These are phyloP conservation scores for Junonia oenone DNA, from an alignment of 2,888 invertebrate genomes.

Conservation along the genomic window DNA sequence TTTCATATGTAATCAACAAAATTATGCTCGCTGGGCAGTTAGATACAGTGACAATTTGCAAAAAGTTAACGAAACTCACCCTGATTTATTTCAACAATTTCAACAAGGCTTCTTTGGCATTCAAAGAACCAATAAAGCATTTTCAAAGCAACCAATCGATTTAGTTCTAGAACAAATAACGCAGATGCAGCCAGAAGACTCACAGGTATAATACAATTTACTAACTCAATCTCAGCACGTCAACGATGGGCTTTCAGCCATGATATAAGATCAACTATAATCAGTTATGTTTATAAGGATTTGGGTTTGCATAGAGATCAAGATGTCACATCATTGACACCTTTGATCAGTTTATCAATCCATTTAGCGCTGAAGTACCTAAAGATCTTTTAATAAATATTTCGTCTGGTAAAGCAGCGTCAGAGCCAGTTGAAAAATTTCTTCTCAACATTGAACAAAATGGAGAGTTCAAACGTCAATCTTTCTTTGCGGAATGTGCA, in stretches of 20 bases:
- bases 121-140: constrained; percentile 29
- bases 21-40: constrained; percentile 31
- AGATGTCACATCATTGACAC: constrained; percentile 22
- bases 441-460: constrained; percentile 19
- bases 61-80: constrained; percentile 29
- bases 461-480: constrained; percentile 11
- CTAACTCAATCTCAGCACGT: constrained; percentile 31
- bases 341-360: constrained; percentile 29
- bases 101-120: constrained; percentile 30
- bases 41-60: constrained; percentile 30
- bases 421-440: constrained; percentile 21
- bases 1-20: constrained; percentile 29
- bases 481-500: constrained; percentile 16
- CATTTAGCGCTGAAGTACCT: constrained; percentile 22
- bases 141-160: constrained; percentile 34
- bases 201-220: constrained; percentile 32
- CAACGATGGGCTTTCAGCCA: constrained; percentile 32
- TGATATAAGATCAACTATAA: constrained; percentile 31
- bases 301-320: constrained; percentile 13
- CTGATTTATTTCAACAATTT: constrained; percentile 24
- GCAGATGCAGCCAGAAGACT: constrained; percentile 37
- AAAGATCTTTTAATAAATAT: constrained; percentile 30
- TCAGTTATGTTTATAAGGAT: constrained; percentile 16
- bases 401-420: constrained; percentile 29
- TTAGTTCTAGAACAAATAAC: constrained; percentile 39